These are phyloP conservation scores for Paralichthys olivaceus DNA, from an alignment of 2,113 vertebrate genomes.

Conservation along the genomic window DNA sequence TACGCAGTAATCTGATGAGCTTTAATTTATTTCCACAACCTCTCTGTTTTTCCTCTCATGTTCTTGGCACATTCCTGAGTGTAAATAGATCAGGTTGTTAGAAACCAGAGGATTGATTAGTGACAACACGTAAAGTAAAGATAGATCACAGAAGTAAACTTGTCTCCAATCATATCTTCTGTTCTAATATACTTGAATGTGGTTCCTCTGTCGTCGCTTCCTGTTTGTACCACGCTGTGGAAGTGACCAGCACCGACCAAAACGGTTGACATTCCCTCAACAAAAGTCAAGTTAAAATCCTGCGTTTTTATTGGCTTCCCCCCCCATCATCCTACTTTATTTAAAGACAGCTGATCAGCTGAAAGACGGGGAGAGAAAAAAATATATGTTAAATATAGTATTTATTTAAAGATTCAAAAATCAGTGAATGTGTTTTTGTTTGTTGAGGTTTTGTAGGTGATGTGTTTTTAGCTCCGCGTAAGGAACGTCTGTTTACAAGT, in stretches of 20 bases:
- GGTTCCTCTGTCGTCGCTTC: constrained; percentile 6
- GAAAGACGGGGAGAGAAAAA: constrained; percentile 10
- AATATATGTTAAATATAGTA: constrained; percentile 64
- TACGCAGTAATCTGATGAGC: constrained; percentile 31
- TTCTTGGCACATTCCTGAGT: constrained; percentile 43
- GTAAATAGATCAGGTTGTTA: neutral
- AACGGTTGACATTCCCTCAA: constrained; percentile 35
- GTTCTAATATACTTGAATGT: constrained; percentile 24
- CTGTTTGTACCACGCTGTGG: constrained; percentile 13
- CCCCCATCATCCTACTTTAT: constrained; percentile 5
- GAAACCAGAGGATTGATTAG: neutral
- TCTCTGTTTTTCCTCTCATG: neutral
- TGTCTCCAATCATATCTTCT: constrained; percentile 4
- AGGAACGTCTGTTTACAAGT: constrained; percentile 57
- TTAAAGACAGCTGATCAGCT: constrained; percentile 25
- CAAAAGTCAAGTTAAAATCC: constrained; percentile 17
- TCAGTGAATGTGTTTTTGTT: constrained; percentile 52
- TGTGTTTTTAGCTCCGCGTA: constrained; percentile 62
- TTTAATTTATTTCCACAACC: constrained; percentile 48
- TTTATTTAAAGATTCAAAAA: constrained; percentile 68
- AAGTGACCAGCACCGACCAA: constrained; percentile 9
- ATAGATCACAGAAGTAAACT: too few species aligned
- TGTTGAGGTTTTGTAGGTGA: constrained; percentile 60
- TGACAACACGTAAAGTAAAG: neutral
- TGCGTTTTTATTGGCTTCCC: constrained; percentile 30